Evolutionary conservation across 2,113 vertebrate genomes (phyloP).

Genomic region (Butastur rufipennis): DNA sequence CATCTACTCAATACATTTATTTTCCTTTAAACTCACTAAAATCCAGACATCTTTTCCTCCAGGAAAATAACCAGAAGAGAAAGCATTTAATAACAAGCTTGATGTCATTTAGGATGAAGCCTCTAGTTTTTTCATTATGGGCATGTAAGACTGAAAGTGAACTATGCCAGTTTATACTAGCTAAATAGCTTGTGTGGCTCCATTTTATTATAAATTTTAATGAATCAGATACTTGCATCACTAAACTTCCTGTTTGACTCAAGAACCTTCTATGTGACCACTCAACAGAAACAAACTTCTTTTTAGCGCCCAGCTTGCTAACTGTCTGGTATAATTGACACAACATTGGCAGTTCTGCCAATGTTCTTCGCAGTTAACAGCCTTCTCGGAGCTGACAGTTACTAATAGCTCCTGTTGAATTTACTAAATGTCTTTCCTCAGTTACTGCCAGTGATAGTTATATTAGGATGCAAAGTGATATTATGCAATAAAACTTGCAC

Average conservation of each 20-base stretch:
- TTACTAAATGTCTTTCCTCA: conserved; percentile 7
- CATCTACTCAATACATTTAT: neutral
- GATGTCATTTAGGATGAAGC: neutral
- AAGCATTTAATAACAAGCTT: neutral
- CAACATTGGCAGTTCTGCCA: conserved; percentile 24
- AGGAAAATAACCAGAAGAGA: neutral
- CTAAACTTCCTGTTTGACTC: neutral
- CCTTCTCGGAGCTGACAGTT: conserved; percentile 1
- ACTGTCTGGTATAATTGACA: neutral
- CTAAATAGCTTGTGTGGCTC: neutral
- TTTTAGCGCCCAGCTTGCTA: neutral
- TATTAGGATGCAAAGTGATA: conserved; percentile 30
- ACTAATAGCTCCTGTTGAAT: conserved; percentile 35
- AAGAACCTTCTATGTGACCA: neutral
- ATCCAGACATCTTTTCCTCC: neutral
- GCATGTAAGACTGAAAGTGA: neutral
- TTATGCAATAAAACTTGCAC: conserved; percentile 12
- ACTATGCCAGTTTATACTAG: neutral
- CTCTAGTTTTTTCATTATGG: neutral
- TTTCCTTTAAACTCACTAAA: conserved; percentile 9
- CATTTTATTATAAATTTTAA: neutral
- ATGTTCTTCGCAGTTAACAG: neutral
- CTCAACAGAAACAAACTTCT: neutral
- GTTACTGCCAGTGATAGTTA: neutral
- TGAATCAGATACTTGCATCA: neutral